A percentile compares a stretch with the other conserved stretches of the same genome.
Evolutionary conservation across 2,888 invertebrate species (phyloP).

Genomic region (Phytoseiulus persimilis): DNA sequence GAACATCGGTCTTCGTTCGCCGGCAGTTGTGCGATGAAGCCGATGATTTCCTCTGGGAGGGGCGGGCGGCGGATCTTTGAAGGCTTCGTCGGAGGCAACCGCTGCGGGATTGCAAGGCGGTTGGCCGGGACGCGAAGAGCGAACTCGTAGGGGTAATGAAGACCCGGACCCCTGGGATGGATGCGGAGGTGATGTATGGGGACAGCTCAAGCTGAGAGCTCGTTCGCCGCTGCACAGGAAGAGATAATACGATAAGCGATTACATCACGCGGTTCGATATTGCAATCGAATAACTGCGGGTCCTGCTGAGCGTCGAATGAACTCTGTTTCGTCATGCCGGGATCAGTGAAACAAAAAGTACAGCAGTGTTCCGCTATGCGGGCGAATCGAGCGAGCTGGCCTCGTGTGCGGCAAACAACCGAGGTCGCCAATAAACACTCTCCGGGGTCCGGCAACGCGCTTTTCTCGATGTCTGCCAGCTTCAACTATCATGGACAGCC

Average conservation of each 20-base stretch:
- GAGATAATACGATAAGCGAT: not conserved
- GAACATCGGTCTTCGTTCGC: not conserved
- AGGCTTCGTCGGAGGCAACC: not conserved
- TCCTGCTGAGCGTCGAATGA: not conserved
- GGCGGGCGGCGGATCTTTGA: not conserved
- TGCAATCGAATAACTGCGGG: not conserved
- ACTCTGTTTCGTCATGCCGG: not conserved
- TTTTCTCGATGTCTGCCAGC: no score
- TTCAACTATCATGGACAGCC: no score
- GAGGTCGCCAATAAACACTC: not conserved
- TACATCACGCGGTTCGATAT: not conserved
- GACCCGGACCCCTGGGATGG: not conserved
- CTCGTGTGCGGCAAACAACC: not conserved
- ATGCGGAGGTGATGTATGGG: not conserved
- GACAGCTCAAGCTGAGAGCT: not conserved
- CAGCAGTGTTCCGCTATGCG: not conserved
- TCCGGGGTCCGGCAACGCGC: no score
- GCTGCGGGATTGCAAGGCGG: not conserved
- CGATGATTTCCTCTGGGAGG: not conserved
- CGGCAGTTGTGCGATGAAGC: not conserved
- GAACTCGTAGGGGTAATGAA: not conserved
- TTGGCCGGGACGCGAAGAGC: not conserved
- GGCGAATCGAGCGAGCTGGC: not conserved
- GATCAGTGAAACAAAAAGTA: not conserved
- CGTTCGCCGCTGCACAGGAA: not conserved